A percentile compares a stretch with the other conserved stretches of the same genome.
These are phyloP conservation scores for Vidua macroura DNA, from an alignment of 2,113 vertebrate species.

Conservation along the genomic window DNA sequence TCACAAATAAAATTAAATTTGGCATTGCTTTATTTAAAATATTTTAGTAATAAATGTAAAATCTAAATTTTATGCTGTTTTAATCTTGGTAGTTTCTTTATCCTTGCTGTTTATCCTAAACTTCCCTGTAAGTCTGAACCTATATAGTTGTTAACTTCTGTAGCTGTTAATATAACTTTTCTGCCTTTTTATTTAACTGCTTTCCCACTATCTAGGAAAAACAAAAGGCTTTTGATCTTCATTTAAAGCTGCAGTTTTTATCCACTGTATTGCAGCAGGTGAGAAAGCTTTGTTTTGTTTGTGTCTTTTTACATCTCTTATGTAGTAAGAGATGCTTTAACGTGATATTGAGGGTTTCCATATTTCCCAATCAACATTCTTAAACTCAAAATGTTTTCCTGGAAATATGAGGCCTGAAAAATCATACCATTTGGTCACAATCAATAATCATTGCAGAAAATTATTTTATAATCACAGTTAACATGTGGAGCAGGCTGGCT, in stretches of 20 bases:
- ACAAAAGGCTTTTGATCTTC: constrained; percentile 75
- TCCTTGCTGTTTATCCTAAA: neutral
- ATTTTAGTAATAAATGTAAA: neutral
- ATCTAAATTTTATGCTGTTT: neutral
- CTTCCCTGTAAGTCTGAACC: constrained; percentile 5
- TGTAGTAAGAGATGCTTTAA: neutral
- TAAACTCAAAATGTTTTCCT: neutral
- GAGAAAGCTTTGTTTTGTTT: constrained; percentile 65
- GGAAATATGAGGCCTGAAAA: neutral
- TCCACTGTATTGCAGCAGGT: constrained; percentile 82
- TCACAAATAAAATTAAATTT: neutral
- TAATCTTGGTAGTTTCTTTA: neutral
- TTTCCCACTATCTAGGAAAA: constrained; percentile 68
- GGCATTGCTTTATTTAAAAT: neutral
- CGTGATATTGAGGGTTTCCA: constrained; percentile 45
- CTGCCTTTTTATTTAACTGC: constrained; percentile 64
- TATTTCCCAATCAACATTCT: neutral
- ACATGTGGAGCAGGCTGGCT: neutral
- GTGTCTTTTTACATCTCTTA: constrained; percentile 15
- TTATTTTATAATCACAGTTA: neutral
- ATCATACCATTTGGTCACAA: neutral
- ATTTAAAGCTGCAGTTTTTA: constrained; percentile 81
- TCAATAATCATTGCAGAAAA: neutral
- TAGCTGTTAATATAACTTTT: constrained; percentile 51
- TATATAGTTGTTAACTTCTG: neutral